Base-by-base conservation (phyloP, 1,140 invertebrate genomes). In the Marisa cornuarietis region DNA sequence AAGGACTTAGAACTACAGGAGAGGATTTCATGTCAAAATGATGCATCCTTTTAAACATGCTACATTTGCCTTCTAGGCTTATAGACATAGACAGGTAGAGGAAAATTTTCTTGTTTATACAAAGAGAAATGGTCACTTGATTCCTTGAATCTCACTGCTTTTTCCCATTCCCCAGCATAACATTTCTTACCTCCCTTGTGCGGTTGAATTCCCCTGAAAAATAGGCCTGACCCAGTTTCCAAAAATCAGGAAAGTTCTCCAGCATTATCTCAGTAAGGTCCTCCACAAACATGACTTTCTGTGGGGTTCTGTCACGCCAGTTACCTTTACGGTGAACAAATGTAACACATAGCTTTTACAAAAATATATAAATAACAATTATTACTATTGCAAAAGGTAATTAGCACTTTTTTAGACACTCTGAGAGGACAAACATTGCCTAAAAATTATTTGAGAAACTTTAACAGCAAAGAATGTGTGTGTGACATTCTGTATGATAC, bases 181-280 rank as follows among this genome's bases (percentile, higher is more conserved):
- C 58, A 16, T 68, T 61, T 71, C 73, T 79, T 93, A 90, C 88
- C 66, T 95, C 93, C 79, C 94, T 93, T 3, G 94, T 93, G 2
- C 76, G 72, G 63, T 83, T 83, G n/a, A 98, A 88, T 86, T 97
- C 95, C 6, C 95, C 96, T 20, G 94, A 94, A 87, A 98, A 96
- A 91, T 98, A 98, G 74, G 95, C 94, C 88, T 97, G 96, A 7
- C 96, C 96, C 6, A 98, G 92, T 90, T 95, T 95, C 96, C 96
- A 97, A 16, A 98, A 91, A 90, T 97, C 95, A 1, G 96, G 96
- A 82, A 96, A 94, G 73, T 94, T 93, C 81, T 94, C 92, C 18
- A 92, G 92, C 66, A 96, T 92, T 69, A 94, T 92, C 52, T 95
- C 93, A 78, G 94, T 94, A 62, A 96, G 90, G 82, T 95, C 94